phyloP scores from a whole-genome alignment of 2,888 invertebrate genomes.

The Lochmaea crataegi region DNA sequence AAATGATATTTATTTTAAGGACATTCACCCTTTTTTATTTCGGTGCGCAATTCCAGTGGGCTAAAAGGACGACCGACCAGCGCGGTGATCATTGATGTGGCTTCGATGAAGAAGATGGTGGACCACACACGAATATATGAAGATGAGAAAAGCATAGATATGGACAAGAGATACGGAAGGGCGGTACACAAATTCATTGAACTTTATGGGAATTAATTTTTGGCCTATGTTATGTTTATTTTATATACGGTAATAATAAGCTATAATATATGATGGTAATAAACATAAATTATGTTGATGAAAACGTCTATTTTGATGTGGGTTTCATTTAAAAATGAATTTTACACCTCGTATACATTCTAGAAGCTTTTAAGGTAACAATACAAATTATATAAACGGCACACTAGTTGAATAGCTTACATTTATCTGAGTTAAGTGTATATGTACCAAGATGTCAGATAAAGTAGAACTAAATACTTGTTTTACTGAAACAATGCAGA shows the following conservation, averaged over 20 bases:
- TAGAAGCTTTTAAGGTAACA: conserved; percentile 30
- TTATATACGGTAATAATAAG: neutral
- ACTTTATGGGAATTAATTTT: conserved; percentile 16
- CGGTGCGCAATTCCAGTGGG: neutral
- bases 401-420: conserved; percentile 25
- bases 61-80: neutral
- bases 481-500: conserved; percentile 24
- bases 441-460: conserved; percentile 30
- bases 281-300: neutral
- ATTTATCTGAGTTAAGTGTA: conserved; percentile 33
- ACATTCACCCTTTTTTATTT: neutral
- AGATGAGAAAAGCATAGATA: conserved; percentile 4
- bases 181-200: conserved; percentile 11
- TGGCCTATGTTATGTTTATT: neutral
- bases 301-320: neutral
- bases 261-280: neutral
- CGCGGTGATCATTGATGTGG: conserved; percentile 13
- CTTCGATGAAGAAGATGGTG: conserved; percentile 13
- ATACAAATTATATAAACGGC: conserved; percentile 33
- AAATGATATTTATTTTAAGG: too few species aligned
- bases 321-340: neutral
- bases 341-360: neutral
- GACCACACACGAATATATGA: conserved; percentile 23
- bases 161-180: conserved; percentile 9
- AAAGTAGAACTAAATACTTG: conserved; percentile 27